Evolutionary conservation across 1,140 invertebrate species (phyloP).

Genomic region (Dolichoris vasculosae): DNA sequence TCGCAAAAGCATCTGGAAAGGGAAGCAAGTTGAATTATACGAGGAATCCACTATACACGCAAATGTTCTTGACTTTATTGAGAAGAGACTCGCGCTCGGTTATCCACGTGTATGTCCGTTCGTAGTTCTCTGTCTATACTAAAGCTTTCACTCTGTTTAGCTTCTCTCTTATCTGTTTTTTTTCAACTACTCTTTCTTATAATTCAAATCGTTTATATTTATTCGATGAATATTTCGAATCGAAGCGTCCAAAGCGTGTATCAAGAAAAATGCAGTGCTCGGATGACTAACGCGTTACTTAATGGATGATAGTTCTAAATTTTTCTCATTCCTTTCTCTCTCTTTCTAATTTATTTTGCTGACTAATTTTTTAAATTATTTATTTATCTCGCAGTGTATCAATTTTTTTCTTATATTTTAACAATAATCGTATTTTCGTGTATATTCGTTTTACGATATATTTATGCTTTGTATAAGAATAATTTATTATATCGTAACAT

Average conservation of each 20-base stretch:
- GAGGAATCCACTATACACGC: slow-evolving; percentile 63
- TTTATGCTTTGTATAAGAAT: too few relatives aligned
- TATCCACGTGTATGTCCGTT: neutral
- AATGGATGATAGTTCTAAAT: neutral
- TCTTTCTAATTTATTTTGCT: neutral
- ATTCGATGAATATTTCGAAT: slow-evolving; percentile 9
- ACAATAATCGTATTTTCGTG: neutral
- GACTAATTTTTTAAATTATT: neutral
- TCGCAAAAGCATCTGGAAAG: slow-evolving; percentile 40
- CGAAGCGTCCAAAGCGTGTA: neutral
- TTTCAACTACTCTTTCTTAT: neutral
- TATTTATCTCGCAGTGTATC: neutral
- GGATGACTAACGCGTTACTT: neutral
- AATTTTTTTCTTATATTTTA: neutral
- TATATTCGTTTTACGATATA: too few relatives aligned
- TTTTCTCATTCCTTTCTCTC: neutral
- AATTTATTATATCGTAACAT: too few relatives aligned
- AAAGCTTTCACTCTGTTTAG: neutral
- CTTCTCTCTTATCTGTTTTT: neutral
- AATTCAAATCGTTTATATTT: slow-evolving; percentile 14
- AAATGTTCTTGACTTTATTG: slow-evolving; percentile 55
- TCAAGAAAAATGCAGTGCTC: neutral
- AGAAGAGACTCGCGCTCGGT: neutral
- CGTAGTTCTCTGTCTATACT: neutral
- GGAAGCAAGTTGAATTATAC: slow-evolving; percentile 59